phyloP scores from a whole-genome alignment of 1,140 invertebrate species.

The Linepithema humile region DNA sequence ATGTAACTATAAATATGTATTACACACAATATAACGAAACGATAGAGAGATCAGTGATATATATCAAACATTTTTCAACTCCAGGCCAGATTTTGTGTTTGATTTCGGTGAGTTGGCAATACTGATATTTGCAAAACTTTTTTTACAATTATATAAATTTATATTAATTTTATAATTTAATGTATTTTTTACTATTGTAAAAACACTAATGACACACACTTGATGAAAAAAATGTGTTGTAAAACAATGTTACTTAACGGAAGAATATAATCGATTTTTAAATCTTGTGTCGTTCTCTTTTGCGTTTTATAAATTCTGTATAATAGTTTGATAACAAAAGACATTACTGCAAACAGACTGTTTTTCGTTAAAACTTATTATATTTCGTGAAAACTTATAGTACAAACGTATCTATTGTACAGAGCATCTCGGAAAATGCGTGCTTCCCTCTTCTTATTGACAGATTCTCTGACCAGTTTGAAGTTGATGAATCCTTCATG shows the following conservation, averaged over 20 bases:
- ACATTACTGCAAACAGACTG: background rate
- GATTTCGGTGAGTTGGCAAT: slow-evolving; percentile 59
- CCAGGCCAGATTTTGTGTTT: slow-evolving; percentile 16
- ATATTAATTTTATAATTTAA: slow-evolving; percentile 44
- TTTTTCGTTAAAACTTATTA: too few relatives aligned
- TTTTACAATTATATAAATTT: slow-evolving; percentile 47
- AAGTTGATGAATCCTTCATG: background rate
- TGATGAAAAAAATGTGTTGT: slow-evolving; percentile 41
- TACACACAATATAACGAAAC: slow-evolving; percentile 22
- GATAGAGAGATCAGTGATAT: slow-evolving; percentile 1
- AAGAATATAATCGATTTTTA: slow-evolving; percentile 43
- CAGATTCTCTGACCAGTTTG: background rate
- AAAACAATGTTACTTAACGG: slow-evolving; percentile 36
- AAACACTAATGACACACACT: slow-evolving; percentile 19
- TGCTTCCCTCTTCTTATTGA: slow-evolving; percentile 14
- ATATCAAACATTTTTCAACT: background rate
- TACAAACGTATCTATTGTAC: slow-evolving; percentile 60
- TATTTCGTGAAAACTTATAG: slow-evolving; percentile 6
- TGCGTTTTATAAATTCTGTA: slow-evolving; percentile 8
- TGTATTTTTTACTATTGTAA: slow-evolving; percentile 50
- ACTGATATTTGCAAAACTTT: slow-evolving; percentile 40
- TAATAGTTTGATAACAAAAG: slow-evolving; percentile 19
- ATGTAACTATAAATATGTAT: slow-evolving; percentile 36
- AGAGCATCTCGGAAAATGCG: slow-evolving; percentile 20
- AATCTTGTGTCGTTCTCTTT: slow-evolving; percentile 56